phyloP scores from a whole-genome alignment of 2,888 invertebrate genomes.

The Itoplectis maculator region DNA sequence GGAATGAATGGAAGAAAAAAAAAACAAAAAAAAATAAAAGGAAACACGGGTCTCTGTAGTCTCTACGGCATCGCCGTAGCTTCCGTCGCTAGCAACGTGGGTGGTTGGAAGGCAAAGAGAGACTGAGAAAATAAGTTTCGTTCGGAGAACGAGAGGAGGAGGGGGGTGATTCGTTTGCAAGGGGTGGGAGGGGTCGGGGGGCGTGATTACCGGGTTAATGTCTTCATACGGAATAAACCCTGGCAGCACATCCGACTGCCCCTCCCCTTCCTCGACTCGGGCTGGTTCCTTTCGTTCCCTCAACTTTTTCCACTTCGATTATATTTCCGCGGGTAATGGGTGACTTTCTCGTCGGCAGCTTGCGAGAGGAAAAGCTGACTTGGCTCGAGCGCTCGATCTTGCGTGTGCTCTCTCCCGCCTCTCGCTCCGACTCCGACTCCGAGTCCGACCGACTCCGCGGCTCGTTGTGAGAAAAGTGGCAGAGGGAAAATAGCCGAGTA shows the following conservation, averaged over 20 bases:
- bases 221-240: conserved; percentile 36
- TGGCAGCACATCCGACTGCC: neutral
- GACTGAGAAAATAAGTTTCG: conserved; percentile 38
- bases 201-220: conserved; percentile 53
- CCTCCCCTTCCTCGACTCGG: conserved; percentile 5
- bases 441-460: conserved; percentile 14
- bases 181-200: neutral
- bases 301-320: conserved; percentile 62
- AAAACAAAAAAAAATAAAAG: neutral
- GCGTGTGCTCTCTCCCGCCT: conserved; percentile 25
- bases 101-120: neutral
- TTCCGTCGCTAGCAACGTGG: neutral
- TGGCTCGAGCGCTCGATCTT: conserved; percentile 54
- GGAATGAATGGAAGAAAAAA: too few species aligned
- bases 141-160: neutral
- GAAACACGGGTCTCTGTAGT: neutral
- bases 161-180: neutral
- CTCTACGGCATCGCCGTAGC: neutral
- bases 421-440: conserved; percentile 39
- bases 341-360: conserved; percentile 43
- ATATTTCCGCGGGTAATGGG: conserved; percentile 62
- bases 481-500: conserved; percentile 5
- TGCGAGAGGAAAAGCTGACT: conserved; percentile 59
- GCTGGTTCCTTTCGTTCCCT: conserved; percentile 47
- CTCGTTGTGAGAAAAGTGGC: conserved; percentile 9